phyloP scores from a whole-genome alignment of 2,888 invertebrate genomes.

The Agrilus cyanescens region DNA sequence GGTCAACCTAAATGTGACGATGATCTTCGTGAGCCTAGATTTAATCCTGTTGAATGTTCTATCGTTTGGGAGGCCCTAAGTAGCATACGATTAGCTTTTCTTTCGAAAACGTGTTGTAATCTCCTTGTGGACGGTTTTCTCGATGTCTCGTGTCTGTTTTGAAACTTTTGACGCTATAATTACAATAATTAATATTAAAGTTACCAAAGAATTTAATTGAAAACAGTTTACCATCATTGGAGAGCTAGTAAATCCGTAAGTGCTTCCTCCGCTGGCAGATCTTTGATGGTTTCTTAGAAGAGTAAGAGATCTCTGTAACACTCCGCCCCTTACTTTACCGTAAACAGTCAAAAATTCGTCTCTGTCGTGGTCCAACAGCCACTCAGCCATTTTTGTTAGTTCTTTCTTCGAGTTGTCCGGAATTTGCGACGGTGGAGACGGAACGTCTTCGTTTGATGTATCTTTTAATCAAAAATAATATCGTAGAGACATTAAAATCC shows the following conservation, averaged over 20 bases:
- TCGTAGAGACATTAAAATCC: conserved; percentile 14
- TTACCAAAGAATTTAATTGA: conserved; percentile 2
- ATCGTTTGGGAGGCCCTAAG: conserved; percentile 71
- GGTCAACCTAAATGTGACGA: conserved; percentile 32
- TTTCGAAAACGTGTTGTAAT: conserved; percentile 71
- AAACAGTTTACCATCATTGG: conserved; percentile 47
- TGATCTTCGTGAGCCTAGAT: conserved; percentile 55
- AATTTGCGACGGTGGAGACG: conserved; percentile 51
- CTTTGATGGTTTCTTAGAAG: conserved; percentile 71
- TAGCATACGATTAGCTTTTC: conserved; percentile 73
- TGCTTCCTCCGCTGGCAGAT: conserved; percentile 64
- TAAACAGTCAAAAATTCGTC: conserved; percentile 66
- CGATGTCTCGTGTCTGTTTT: conserved; percentile 60
- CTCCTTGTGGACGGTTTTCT: conserved; percentile 70
- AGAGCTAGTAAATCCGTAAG: conserved; percentile 44
- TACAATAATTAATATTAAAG: conserved; percentile 7
- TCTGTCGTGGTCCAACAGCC: conserved; percentile 69
- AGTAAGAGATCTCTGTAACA: conserved; percentile 61
- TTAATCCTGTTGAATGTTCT: conserved; percentile 70
- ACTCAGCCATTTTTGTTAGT: conserved; percentile 67
- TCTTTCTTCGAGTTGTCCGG: conserved; percentile 58
- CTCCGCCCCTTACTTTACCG: conserved; percentile 61
- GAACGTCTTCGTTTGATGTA: conserved; percentile 41
- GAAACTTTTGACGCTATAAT: conserved; percentile 53
- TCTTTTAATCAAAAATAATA: conserved; percentile 15